These are phyloP conservation scores for Synanceia verrucosa DNA, from an alignment of 2,797 vertebrate genomes.

Conservation along the genomic window DNA sequence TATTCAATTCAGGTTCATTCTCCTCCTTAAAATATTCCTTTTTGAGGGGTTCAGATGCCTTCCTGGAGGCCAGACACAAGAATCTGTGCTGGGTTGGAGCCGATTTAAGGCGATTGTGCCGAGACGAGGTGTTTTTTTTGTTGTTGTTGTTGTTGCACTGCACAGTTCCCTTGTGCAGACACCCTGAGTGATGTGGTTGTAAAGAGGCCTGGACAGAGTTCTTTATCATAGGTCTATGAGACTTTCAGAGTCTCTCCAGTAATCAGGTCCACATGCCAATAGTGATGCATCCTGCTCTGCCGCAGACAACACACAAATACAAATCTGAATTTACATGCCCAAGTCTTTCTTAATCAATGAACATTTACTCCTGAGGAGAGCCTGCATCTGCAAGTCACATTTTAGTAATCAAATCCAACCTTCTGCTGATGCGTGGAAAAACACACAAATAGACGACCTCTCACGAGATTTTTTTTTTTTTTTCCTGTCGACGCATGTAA, in stretches of 20 bases:
- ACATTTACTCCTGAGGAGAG: slow-evolving; percentile 72
- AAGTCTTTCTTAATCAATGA: slow-evolving; percentile 75
- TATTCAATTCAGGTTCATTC: slow-evolving; percentile 3
- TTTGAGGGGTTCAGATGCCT: slow-evolving; percentile 14
- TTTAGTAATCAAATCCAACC: slow-evolving; percentile 60
- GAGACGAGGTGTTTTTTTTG: slow-evolving; percentile 29
- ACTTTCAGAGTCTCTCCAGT: slow-evolving; percentile 75
- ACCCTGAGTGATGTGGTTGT: slow-evolving; percentile 80
- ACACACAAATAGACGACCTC: slow-evolving; percentile 36
- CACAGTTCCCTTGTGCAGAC: slow-evolving; percentile 63
- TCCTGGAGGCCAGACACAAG: slow-evolving; percentile 16
- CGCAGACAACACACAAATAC: slow-evolving; percentile 70
- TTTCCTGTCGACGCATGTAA: slow-evolving; percentile 26
- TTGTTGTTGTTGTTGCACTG: slow-evolving; percentile 27
- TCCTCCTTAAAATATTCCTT: slow-evolving; percentile 10
- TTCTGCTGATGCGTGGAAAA: slow-evolving; percentile 56
- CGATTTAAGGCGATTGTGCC: slow-evolving; percentile 52
- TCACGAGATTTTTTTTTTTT: slow-evolving; percentile 19
- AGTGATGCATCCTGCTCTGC: slow-evolving; percentile 81
- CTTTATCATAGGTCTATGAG: slow-evolving; percentile 81
- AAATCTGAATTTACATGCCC: slow-evolving; percentile 79
- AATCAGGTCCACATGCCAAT: slow-evolving; percentile 80
- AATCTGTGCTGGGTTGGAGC: slow-evolving; percentile 37
- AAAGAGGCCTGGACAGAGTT: slow-evolving; percentile 81
- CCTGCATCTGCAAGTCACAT: slow-evolving; percentile 53